Evolutionary conservation across 1,140 invertebrate genomes (phyloP).

Genomic region (Ips nitidus): DNA sequence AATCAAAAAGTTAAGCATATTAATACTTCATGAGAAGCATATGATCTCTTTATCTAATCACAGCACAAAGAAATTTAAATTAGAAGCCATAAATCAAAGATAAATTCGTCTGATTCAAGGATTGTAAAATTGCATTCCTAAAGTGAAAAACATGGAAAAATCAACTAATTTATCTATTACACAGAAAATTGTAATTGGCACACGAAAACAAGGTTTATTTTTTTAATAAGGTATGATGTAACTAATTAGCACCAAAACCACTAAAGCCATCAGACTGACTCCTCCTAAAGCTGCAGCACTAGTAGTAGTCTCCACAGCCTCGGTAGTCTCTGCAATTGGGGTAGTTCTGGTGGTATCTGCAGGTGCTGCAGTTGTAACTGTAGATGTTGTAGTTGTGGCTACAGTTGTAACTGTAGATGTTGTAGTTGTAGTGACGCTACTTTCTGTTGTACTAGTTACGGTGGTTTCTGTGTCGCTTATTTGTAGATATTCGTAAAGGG

Average conservation of each 20-base stretch:
- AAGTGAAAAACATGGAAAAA: neutral
- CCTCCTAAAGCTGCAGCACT: neutral
- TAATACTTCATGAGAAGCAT: too few relatives aligned
- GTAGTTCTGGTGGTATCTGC: neutral
- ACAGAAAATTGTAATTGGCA: neutral
- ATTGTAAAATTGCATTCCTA: too few relatives aligned
- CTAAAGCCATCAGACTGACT: neutral
- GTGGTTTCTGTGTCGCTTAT: neutral
- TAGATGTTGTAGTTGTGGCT: neutral
- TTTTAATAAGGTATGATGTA: neutral
- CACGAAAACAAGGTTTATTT: neutral
- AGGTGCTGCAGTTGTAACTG: neutral
- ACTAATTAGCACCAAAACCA: neutral
- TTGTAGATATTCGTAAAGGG: constrained; percentile 1
- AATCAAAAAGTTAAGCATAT: too few relatives aligned
- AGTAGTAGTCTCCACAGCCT: neutral
- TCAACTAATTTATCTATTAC: neutral
- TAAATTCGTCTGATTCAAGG: too few relatives aligned
- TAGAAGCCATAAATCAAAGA: too few relatives aligned
- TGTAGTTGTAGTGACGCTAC: neutral
- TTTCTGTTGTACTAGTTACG: neutral
- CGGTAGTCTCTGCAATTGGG: neutral
- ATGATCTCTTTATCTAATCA: too few relatives aligned
- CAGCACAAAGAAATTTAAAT: too few relatives aligned
- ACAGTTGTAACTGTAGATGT: neutral